Base-by-base conservation (phyloP, 2,797 vertebrate species). In the Periparus ater region DNA sequence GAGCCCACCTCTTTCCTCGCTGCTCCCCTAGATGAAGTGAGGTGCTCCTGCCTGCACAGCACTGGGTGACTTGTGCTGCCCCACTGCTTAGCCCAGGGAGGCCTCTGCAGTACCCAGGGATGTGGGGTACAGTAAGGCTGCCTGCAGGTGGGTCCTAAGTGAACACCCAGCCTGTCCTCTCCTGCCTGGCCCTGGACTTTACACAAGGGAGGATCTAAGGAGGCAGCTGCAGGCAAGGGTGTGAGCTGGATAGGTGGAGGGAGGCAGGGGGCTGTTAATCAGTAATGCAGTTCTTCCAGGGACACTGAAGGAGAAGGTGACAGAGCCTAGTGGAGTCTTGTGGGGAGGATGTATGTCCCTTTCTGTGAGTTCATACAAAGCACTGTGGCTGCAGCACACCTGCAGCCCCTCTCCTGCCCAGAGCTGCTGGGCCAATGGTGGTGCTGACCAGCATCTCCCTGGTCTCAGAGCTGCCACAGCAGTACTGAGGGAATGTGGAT, bases 401-500 rank as follows among this genome's bases (percentile, higher is more conserved):
- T 34, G 21, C n/a, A n/a, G 18, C 34, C 15, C 23, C 38, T 51
- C 22, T 89, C 47, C 50, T 57, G 62, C 61, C 48, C 34, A 25
- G 42, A 54, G 19, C 51, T 54, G 26, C 32, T 20, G 32, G 29
- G 38, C 22, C 0, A 0, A 15, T 34, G 2, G 1, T 1, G 2
- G 23, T 7, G 26, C 77, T 89, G 63, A 51, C 9, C 15, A 29
- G 47, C 44, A 42, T n/a, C 23, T 79, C 38, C 16, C 23, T 9
- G 9, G 18, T 65, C 51, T 86, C 26, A 18, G 26, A 73, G 65
- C 72, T 80, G 68, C 70, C 48, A 13, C 29, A 84, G 57, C 27
- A 48, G 44, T 5, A 0, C 47, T 73, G 40, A 32, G 36, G 14
- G 7, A 0, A 0, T 42, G n/a, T 65, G 26, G 34, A 44, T 68